Conservation (phyloP, 2,797 vertebrate genomes). For the Acomys russatus region DNA sequence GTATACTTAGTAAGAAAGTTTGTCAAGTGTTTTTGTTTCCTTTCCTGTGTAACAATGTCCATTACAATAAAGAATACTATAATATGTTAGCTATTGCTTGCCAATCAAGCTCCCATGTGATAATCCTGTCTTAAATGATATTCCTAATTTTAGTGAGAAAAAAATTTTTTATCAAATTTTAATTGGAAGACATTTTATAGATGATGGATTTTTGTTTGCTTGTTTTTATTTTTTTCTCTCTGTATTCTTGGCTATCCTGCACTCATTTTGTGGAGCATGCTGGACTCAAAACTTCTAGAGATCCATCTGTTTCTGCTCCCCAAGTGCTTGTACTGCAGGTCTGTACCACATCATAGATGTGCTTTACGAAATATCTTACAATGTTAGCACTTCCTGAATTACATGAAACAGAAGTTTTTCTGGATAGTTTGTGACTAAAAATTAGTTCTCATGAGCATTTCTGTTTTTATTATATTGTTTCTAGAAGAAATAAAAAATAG, state of each 20-base stretch:
- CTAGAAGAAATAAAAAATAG: conserved; percentile 55
- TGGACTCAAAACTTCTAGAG: too few relatives aligned
- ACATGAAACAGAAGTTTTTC: not conserved
- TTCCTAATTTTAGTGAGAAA: not conserved
- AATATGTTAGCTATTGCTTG: not conserved
- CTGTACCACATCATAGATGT: too few relatives aligned
- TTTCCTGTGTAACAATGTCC: not conserved
- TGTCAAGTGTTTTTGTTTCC: not conserved
- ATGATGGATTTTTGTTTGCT: not conserved
- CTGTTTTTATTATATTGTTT: conserved; percentile 51
- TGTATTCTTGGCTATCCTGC: too few relatives aligned
- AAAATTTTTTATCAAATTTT: not conserved
- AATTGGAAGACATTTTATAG: not conserved
- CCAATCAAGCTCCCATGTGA: not conserved
- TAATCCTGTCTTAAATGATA: not conserved
- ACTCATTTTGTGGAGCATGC: too few relatives aligned
- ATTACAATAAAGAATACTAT: not conserved
- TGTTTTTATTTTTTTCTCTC: too few relatives aligned
- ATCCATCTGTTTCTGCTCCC: too few relatives aligned
- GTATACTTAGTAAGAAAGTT: not conserved
- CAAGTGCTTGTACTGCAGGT: too few relatives aligned
- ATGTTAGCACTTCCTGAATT: conserved; percentile 4
- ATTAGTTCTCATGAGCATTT: conserved; percentile 41
- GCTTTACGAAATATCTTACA: conserved; percentile 6
- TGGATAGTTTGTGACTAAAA: conserved; percentile 46